phyloP scores from a whole-genome alignment of 2,113 vertebrate species.

The Panurus biarmicus region DNA sequence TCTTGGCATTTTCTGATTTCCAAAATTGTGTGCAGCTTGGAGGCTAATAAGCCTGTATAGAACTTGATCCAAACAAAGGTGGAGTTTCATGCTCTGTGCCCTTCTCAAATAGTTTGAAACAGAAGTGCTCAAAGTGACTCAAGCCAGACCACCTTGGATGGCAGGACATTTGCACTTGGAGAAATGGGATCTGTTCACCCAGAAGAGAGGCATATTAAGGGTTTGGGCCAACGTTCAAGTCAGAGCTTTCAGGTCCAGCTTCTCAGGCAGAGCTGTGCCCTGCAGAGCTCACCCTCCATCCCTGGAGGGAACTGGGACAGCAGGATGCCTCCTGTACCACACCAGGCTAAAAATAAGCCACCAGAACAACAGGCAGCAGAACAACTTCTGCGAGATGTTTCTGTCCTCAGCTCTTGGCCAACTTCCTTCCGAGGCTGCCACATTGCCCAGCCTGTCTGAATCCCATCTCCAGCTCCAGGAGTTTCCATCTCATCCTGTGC shows the following conservation, averaged over 20 bases:
- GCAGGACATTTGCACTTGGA: not conserved
- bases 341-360: constrained; percentile 18
- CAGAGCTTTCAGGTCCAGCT: not conserved
- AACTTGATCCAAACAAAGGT: not conserved
- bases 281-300: not conserved
- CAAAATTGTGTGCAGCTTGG: not conserved
- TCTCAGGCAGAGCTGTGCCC: not conserved
- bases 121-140: not conserved
- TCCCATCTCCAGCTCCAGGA: constrained; percentile 29
- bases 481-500: constrained; percentile 32
- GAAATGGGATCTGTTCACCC: not conserved
- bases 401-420: not conserved
- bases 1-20: not conserved
- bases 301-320: not conserved
- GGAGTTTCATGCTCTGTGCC: not conserved
- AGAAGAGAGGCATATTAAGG: not conserved
- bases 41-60: not conserved
- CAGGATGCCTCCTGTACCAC: not conserved
- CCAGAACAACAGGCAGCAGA: constrained; percentile 24
- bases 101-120: not conserved
- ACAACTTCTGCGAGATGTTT: not conserved
- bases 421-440: not conserved
- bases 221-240: not conserved
- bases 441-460: constrained; percentile 20
- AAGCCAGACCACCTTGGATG: not conserved